phyloP scores from a whole-genome alignment of 2,888 invertebrate species.

The Eristalinus aeneus region DNA sequence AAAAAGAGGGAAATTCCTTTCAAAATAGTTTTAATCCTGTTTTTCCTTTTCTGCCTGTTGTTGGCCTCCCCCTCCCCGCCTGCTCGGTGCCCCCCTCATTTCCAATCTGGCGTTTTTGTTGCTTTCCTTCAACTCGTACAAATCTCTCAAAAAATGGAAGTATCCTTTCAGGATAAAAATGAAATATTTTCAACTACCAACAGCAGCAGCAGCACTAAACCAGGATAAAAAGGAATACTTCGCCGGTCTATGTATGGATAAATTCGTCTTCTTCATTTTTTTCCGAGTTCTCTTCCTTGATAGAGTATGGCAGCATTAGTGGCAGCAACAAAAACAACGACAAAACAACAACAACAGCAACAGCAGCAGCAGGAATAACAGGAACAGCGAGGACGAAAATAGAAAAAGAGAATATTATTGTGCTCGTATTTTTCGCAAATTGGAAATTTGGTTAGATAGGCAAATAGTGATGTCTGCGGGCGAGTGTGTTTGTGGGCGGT shows the following conservation, averaged over 20 bases:
- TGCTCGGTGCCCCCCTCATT: slow-evolving; percentile 35
- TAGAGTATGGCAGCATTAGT: slow-evolving; percentile 22
- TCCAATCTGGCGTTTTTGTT: slow-evolving; percentile 34
- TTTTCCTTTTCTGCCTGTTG: slow-evolving; percentile 9
- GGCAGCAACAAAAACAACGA: slow-evolving; percentile 1
- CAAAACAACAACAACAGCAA: slow-evolving; percentile 22
- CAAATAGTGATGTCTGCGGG: slow-evolving; percentile 43
- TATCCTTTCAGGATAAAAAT: slow-evolving; percentile 71
- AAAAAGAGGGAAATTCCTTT: slow-evolving; percentile 67
- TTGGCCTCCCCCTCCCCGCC: neutral
- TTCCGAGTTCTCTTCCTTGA: slow-evolving; percentile 27
- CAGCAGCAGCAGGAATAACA: slow-evolving; percentile 20
- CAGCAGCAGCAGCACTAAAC: slow-evolving; percentile 48
- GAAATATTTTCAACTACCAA: slow-evolving; percentile 67
- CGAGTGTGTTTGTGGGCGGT: neutral
- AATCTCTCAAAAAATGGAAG: slow-evolving; percentile 68
- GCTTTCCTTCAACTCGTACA: slow-evolving; percentile 59
- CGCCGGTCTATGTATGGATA: slow-evolving; percentile 49
- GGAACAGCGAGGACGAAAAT: slow-evolving; percentile 55
- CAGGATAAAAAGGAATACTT: slow-evolving; percentile 67
- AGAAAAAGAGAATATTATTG: slow-evolving; percentile 67
- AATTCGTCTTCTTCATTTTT: slow-evolving; percentile 25
- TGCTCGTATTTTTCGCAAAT: slow-evolving; percentile 70
- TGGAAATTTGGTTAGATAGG: slow-evolving; percentile 69
- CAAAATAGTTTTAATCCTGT: slow-evolving; percentile 69